A percentile compares a stretch with the other conserved stretches of the same genome.
Conservation (phyloP, 2,888 invertebrate species). For the Aphelenchoides bicaudatus region DNA sequence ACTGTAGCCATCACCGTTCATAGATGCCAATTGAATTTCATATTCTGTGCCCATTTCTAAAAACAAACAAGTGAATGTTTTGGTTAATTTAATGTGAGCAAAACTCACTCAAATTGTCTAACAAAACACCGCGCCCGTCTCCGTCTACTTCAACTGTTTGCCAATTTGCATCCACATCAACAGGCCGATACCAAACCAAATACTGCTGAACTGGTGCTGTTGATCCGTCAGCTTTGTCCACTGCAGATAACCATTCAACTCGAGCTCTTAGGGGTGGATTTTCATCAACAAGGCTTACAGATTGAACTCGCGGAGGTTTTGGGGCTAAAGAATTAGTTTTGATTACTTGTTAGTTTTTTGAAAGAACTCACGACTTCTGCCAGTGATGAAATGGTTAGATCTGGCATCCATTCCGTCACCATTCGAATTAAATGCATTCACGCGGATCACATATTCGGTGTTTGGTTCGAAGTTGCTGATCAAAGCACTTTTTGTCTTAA, state of each 20-base stretch:
- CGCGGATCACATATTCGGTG: conserved; percentile 80
- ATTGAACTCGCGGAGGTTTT: conserved; percentile 62
- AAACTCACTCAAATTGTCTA: conserved; percentile 35
- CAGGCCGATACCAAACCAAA: conserved; percentile 79
- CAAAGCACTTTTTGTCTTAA: conserved; percentile 47
- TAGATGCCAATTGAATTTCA: conserved; percentile 91
- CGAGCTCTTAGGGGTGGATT: conserved; percentile 83
- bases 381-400: conserved; percentile 76
- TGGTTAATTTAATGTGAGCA: background rate
- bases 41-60: conserved; percentile 66
- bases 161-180: conserved; percentile 65
- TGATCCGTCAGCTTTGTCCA: conserved; percentile 26
- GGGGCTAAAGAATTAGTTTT: conserved; percentile 62
- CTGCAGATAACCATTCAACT: conserved; percentile 84
- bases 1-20: conserved; percentile 88
- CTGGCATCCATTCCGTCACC: conserved; percentile 91
- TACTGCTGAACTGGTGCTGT: conserved; percentile 71
- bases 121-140: conserved; percentile 22
- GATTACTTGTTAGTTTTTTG: background rate
- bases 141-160: conserved; percentile 34
- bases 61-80: conserved; percentile 26
- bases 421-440: conserved; percentile 89
- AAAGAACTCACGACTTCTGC: conserved; percentile 66
- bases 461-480: conserved; percentile 83
- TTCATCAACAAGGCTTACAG: conserved; percentile 74